Percentiles rank a stretch among this genome's conserved stretches.
These are phyloP conservation scores for Saiga tatarica DNA, from an alignment of 2,113 vertebrate genomes.

Conservation along the genomic window DNA sequence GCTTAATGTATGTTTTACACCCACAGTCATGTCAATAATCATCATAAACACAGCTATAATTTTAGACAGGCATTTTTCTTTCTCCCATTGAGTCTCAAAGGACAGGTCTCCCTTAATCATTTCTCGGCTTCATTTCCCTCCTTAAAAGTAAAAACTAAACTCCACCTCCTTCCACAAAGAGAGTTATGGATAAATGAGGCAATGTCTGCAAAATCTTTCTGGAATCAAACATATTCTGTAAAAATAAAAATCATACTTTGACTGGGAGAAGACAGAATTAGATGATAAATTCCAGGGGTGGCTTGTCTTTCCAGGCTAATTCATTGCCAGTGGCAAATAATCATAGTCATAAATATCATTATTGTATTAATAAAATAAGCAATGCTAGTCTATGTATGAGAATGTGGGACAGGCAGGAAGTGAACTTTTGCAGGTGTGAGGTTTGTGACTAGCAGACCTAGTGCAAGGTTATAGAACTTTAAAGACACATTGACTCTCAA, in stretches of 20 bases:
- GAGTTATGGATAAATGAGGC: constrained; percentile 20
- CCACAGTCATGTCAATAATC: neutral
- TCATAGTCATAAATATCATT: neutral
- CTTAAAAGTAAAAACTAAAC: constrained; percentile 1
- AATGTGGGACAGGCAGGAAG: neutral
- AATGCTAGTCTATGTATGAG: neutral
- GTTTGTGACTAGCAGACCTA: neutral
- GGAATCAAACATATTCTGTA: constrained; percentile 17
- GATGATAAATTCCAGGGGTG: neutral
- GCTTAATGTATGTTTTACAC: neutral
- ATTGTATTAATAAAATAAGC: neutral
- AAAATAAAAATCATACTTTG: constrained; percentile 38
- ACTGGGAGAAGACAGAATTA: neutral
- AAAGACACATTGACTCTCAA: neutral
- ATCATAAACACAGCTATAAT: neutral
- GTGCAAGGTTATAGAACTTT: neutral
- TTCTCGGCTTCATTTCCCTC: neutral
- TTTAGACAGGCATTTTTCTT: neutral
- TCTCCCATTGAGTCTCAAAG: neutral
- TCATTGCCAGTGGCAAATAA: neutral
- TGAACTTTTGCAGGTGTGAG: neutral
- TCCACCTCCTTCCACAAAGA: neutral
- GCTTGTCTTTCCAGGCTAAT: neutral
- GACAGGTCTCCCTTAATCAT: neutral
- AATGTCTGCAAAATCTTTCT: neutral